phyloP scores from a whole-genome alignment of 2,797 vertebrate species.

The Glyptemys insculpta region DNA sequence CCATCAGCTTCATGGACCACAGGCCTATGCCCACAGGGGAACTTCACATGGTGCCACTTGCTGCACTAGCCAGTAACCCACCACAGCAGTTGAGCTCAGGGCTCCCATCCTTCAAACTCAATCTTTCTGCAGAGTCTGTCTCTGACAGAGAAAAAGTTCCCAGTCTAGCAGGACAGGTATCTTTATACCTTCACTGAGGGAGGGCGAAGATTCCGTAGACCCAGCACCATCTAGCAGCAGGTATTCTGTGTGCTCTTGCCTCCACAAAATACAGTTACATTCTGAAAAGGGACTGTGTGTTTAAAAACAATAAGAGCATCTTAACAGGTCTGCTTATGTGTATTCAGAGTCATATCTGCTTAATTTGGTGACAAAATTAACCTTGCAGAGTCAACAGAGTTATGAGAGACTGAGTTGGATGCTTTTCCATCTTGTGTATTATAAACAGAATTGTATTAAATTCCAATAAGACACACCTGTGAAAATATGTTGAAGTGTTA shows the following conservation, averaged over 20 bases:
- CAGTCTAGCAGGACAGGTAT: neutral
- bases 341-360: constrained; percentile 6
- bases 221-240: neutral
- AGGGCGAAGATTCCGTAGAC: neutral
- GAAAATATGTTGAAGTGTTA: neutral
- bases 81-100: neutral
- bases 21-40: neutral
- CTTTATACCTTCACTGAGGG: neutral
- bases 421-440: neutral
- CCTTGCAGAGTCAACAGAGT: neutral
- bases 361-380: neutral
- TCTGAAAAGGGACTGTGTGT: neutral
- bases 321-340: fast-evolving
- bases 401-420: neutral
- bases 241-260: neutral
- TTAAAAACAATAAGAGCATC: neutral
- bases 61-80: neutral
- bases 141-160: fast-evolving
- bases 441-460: neutral
- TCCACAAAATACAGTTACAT: neutral
- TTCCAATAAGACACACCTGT: neutral
- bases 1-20: fast-evolving
- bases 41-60: neutral
- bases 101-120: neutral
- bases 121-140: neutral